phyloP scores from a whole-genome alignment of 2,888 invertebrate species.

The Elgonia sp. region DNA sequence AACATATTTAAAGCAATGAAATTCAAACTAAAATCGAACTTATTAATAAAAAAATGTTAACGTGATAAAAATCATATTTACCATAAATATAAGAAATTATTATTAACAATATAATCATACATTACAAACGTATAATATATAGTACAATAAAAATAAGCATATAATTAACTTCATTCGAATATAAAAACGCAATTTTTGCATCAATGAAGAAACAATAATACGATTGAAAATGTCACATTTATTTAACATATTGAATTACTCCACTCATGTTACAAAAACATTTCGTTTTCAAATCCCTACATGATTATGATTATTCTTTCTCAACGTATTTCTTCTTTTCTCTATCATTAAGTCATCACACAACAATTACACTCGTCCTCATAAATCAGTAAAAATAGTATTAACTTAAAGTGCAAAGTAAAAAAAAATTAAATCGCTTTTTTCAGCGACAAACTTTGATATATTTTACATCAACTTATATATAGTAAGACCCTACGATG shows the following conservation, averaged over 20 bases:
- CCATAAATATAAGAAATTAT: constrained; percentile 39
- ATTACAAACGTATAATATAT: constrained; percentile 16
- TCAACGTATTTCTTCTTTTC: constrained; percentile 26
- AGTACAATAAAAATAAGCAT: constrained; percentile 33
- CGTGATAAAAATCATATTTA: constrained; percentile 6
- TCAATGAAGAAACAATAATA: constrained; percentile 38
- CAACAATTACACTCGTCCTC: constrained; percentile 60
- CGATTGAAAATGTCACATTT: constrained; percentile 72
- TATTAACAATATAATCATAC: constrained; percentile 40
- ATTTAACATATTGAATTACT: constrained; percentile 67
- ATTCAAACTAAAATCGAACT: no score
- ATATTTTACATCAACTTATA: constrained; percentile 64
- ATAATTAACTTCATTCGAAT: constrained; percentile 28
- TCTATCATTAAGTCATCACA: constrained; percentile 41
- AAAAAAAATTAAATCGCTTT: constrained; percentile 54
- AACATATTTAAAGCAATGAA: no score
- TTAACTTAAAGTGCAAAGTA: constrained; percentile 51
- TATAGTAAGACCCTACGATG: constrained; percentile 37
- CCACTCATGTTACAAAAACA: constrained; percentile 73
- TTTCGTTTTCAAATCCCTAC: constrained; percentile 63
- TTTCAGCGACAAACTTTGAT: constrained; percentile 55
- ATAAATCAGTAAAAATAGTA: constrained; percentile 52
- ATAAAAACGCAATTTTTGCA: constrained; percentile 23
- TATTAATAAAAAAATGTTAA: not conserved
- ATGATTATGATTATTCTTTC: constrained; percentile 70